These are phyloP conservation scores for Seriola rivoliana DNA, from an alignment of 2,113 vertebrate genomes.

Conservation along the genomic window DNA sequence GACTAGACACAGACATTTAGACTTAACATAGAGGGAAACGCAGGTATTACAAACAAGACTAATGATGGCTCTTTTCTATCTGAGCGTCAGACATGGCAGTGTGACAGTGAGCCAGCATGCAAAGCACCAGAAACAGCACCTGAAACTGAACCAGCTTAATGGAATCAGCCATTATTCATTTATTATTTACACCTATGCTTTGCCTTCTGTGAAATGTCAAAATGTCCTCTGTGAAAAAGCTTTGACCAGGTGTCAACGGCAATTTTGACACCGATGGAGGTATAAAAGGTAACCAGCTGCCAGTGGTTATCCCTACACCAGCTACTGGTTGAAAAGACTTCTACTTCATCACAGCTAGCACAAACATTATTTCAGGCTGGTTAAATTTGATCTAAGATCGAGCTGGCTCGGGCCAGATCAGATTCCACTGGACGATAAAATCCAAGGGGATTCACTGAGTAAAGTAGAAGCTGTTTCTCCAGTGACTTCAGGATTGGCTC, in stretches of 20 bases:
- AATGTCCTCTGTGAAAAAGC: background rate
- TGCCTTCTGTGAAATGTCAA: background rate
- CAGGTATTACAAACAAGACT: no score
- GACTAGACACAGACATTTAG: background rate
- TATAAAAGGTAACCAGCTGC: background rate
- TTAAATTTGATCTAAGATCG: background rate
- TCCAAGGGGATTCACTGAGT: background rate
- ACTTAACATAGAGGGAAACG: background rate
- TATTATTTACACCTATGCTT: background rate
- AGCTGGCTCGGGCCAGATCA: background rate
- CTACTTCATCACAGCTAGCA: background rate
- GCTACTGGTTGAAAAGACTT: background rate
- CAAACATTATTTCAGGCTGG: background rate
- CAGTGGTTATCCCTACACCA: no score
- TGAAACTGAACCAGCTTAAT: background rate
- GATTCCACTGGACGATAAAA: background rate
- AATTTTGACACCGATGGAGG: background rate
- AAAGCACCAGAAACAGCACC: background rate
- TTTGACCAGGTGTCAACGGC: background rate
- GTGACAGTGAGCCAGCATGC: background rate
- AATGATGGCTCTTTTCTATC: background rate
- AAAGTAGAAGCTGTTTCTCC: slow-evolving; percentile 5
- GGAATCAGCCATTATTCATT: background rate
- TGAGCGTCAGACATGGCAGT: no score
- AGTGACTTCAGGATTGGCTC: slow-evolving; percentile 13